Percentiles rank a stretch among this genome's conserved stretches.
Conservation (phyloP, 1,140 invertebrate genomes). For the Aphidius ervi region DNA sequence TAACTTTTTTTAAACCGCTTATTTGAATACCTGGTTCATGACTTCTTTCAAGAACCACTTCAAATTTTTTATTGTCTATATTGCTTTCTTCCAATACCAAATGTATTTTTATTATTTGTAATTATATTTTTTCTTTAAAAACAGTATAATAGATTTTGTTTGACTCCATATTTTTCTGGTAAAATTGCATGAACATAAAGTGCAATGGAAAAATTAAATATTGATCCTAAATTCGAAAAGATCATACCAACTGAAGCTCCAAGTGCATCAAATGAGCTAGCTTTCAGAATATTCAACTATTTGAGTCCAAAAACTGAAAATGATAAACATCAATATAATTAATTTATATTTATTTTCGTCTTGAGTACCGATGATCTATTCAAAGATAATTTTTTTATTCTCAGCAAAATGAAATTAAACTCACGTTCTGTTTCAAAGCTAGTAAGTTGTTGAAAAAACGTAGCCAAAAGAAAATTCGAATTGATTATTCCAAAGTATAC, state of each 20-base stretch:
- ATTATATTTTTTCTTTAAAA: constrained; percentile 47
- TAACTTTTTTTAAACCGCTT: constrained; percentile 46
- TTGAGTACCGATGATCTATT: too few relatives aligned
- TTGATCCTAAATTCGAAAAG: constrained; percentile 31
- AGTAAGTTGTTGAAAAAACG: constrained; percentile 33
- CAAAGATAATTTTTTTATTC: too few relatives aligned
- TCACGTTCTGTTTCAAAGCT: constrained; percentile 26
- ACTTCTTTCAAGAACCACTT: constrained; percentile 28
- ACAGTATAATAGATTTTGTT: constrained; percentile 55
- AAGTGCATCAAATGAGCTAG: constrained; percentile 20
- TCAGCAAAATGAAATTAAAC: too few relatives aligned
- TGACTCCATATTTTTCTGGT: constrained; percentile 56
- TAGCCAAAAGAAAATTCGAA: constrained; percentile 31
- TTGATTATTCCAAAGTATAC: constrained; percentile 33
- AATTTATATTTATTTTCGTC: too few relatives aligned
- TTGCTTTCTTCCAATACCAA: constrained; percentile 30
- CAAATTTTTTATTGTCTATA: constrained; percentile 37
- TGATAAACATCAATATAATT: too few relatives aligned
- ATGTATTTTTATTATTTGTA: constrained; percentile 28
- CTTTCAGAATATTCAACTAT: constrained; percentile 31
- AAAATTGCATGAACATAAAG: constrained; percentile 55
- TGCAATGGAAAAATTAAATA: constrained; percentile 32
- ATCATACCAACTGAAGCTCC: constrained; percentile 31
- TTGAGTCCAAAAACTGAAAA: constrained; percentile 27
- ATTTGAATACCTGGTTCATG: constrained; percentile 45